Evolutionary conservation across 2,888 invertebrate species (phyloP), one percentile per base, ranked within the genome.

Genomic region (Ephialtes manifestator): DNA sequence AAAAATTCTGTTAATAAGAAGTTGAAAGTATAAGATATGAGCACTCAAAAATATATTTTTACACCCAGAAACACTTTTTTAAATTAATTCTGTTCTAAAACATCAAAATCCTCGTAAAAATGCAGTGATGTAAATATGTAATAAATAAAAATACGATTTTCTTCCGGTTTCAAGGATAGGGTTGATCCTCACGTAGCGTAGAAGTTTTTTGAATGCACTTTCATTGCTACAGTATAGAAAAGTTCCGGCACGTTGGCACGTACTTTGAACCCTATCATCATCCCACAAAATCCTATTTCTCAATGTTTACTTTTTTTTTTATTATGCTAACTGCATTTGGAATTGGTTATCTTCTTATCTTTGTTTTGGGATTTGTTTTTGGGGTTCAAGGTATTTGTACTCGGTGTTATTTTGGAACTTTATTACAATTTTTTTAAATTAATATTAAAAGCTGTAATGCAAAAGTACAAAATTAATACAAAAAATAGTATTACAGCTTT

Each of bases 261-360:
- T 89, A 91, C 90, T 88, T 90, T 90, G 89, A 90, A 90, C 89
- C 89, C 87, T 87, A 46, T 86, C 65, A 79, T 82, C 72, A 58
- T 86, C 80, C 81, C 71, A 81, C 83, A 78, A 58, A 60, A 70
- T 83, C 78, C 78, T 84, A 51, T 53, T 79, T 55, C 63, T 82
- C 51, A 77, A 60, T 83, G 46, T 67, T 79, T 48, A 28, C 15
- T 75, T 75, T 48, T 55, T 67, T 63, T 31, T 53, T 39, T 39
- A 10, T 10, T 10, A 39, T 53, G 43, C 55, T 68, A 35, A 63
- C 46, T 72, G 71, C 43, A 79, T 82, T 75, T 53, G 80, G 60
- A 31, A 68, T 65, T 48, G 68, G 65, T 81, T 48, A 51, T 70
- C 53, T 82, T 75, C 18, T 82, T 75, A 28, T 75, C 39, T 71